These are phyloP conservation scores for Brachyhypopomus occidentalis DNA, from an alignment of 2,113 vertebrate species.

Conservation along the genomic window DNA sequence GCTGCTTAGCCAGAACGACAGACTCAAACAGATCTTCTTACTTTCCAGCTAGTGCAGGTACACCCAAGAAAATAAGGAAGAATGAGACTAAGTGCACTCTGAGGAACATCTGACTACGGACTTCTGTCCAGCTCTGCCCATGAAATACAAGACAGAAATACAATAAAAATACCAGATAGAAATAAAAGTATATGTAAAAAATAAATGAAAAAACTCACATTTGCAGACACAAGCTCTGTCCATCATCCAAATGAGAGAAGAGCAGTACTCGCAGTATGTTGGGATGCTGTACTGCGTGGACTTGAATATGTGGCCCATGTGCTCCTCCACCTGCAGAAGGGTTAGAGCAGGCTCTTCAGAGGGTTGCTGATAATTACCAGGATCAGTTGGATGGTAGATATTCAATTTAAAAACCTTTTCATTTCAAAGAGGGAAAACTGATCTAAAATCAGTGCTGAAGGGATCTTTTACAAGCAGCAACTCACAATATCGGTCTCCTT, in stretches of 20 bases:
- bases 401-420: not conserved
- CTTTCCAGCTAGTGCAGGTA: not conserved
- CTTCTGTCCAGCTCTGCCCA: not conserved
- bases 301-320: constrained; percentile 97
- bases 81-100: not conserved
- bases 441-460: not conserved
- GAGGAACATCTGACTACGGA: not conserved
- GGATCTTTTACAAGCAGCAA: not conserved
- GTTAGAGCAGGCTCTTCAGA: not conserved
- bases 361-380: not conserved
- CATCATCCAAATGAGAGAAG: constrained; percentile 99
- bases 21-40: not conserved
- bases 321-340: constrained; percentile 87
- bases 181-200: not conserved
- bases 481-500: constrained; percentile 93
- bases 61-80: not conserved
- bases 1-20: not conserved
- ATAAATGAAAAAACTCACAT: constrained; percentile 76
- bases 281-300: constrained; percentile 98
- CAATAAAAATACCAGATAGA: no score
- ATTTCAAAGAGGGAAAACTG: not conserved
- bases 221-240: constrained; percentile 97
- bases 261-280: constrained; percentile 97
- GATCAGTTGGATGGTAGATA: not conserved
- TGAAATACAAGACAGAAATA: not conserved